These are phyloP conservation scores for Latrodectus hesperus DNA, from an alignment of 2,888 invertebrate species.

Conservation along the genomic window DNA sequence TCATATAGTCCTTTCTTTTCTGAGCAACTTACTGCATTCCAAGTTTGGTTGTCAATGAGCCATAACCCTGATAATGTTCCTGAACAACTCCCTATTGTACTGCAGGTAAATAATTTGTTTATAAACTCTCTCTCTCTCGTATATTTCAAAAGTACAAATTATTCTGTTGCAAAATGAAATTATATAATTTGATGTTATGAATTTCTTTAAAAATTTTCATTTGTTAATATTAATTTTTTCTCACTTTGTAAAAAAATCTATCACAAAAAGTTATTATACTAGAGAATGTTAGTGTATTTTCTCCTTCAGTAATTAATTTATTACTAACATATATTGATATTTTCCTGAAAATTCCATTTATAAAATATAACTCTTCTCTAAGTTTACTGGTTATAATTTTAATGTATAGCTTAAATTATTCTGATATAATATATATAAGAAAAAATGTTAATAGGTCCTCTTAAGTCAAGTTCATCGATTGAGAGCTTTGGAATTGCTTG, in stretches of 20 bases:
- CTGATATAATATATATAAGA: too few relatives aligned
- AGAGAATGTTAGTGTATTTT: too few relatives aligned
- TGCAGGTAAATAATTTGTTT: slow-evolving; percentile 82
- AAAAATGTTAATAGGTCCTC: slow-evolving; percentile 75
- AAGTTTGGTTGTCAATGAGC: slow-evolving; percentile 92
- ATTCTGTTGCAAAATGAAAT: neutral
- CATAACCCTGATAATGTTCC: slow-evolving; percentile 86
- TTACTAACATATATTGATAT: too few relatives aligned
- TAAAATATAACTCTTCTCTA: too few relatives aligned
- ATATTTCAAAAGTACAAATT: neutral
- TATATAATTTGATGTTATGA: too few relatives aligned
- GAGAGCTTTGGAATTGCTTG: slow-evolving; percentile 93
- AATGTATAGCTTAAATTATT: too few relatives aligned
- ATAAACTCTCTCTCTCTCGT: too few relatives aligned
- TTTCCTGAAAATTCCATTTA: too few relatives aligned
- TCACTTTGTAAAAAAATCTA: neutral
- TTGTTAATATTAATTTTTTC: neutral
- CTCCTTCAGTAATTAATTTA: too few relatives aligned
- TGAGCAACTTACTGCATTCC: slow-evolving; percentile 97
- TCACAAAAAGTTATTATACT: too few relatives aligned
- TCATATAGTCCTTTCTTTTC: slow-evolving; percentile 93
- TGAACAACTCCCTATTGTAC: slow-evolving; percentile 96
- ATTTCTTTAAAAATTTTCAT: too few relatives aligned
- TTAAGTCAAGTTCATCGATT: slow-evolving; percentile 89
- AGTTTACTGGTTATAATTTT: too few relatives aligned